Evolutionary conservation across 2,113 vertebrate genomes (phyloP), one percentile per base, ranked within the genome.

Genomic region (Sisor rabdophorus): DNA sequence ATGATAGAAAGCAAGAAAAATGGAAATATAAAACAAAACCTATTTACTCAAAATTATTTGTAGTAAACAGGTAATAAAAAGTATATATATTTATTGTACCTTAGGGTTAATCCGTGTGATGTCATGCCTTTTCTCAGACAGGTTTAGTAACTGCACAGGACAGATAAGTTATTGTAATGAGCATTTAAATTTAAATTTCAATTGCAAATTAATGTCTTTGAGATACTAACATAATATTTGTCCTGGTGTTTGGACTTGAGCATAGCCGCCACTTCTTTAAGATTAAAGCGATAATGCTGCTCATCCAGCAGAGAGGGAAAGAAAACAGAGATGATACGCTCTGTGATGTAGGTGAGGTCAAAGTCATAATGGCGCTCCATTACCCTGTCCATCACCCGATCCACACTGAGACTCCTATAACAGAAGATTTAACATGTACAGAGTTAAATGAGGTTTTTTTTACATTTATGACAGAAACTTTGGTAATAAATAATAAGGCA

Each of bases 261-360:
- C 94, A 97, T 94, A 77, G 93, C 87, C 0, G 94, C 92, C 83
- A 97, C 93, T 82, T 97, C 94, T 30, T 94, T 94, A 76, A 97
- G 91, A 87, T 95, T 94, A 73, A 91, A 82, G 19, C 93, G 90
- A 80, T 95, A 95, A 19, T 93, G 82, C 90, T 95, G 94, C 84
- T 96, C 95, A 17, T 95, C 94, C 13, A 95, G 90, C 79, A 89
- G 91, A 0, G 93, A 88, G 0, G 95, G 94, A 82, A 96, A 96
- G 87, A 94, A 94, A 55, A 96, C 95, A 0, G 94, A 95, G 84
- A 96, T 93, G 87, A 97, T 96, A 68, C 95, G 90, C 85, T 96
- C 95, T 0, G 95, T 97, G 89, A 97, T 95, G 86, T 97, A 97
- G 19, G 94, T 96, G 78, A 97, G 92, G 87, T 97, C 95, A 24